Conservation (phyloP, 53 echinoderm and acorn worm genomes). For the Patiria pectinifera region DNA sequence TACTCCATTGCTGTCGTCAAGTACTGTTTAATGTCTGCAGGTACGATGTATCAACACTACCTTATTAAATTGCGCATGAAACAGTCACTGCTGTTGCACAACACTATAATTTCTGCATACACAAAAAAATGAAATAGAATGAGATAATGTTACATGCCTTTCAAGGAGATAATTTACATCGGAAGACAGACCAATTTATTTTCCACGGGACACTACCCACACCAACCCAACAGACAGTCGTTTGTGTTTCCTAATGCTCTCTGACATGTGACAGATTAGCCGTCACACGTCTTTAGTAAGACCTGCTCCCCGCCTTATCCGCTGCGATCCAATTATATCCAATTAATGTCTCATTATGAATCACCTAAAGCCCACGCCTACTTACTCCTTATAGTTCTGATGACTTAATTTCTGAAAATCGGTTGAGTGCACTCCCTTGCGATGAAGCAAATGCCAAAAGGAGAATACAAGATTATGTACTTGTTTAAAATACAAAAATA, state of each 20-base stretch:
- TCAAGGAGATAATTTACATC: not conserved
- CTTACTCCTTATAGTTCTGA: too few relatives aligned
- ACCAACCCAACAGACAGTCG: not conserved
- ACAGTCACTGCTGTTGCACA: not conserved
- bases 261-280: too few relatives aligned
- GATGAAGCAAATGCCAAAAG: too few relatives aligned
- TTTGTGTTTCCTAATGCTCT: too few relatives aligned
- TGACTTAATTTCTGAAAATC: too few relatives aligned
- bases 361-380: not conserved
- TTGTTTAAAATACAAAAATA: too few relatives aligned
- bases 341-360: not conserved
- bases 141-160: not conserved
- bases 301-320: too few relatives aligned
- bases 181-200: not conserved
- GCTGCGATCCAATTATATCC: not conserved
- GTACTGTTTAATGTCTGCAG: not conserved
- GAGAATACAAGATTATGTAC: too few relatives aligned
- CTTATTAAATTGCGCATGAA: not conserved
- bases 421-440: too few relatives aligned
- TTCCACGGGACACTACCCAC: not conserved
- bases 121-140: not conserved
- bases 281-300: too few relatives aligned
- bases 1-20: not conserved
- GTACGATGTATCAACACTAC: not conserved
- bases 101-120: too few relatives aligned